Evolutionary conservation across 2,113 vertebrate species (phyloP), one percentile per base, ranked within the genome.

Genomic region (Epinephelus lanceolatus): DNA sequence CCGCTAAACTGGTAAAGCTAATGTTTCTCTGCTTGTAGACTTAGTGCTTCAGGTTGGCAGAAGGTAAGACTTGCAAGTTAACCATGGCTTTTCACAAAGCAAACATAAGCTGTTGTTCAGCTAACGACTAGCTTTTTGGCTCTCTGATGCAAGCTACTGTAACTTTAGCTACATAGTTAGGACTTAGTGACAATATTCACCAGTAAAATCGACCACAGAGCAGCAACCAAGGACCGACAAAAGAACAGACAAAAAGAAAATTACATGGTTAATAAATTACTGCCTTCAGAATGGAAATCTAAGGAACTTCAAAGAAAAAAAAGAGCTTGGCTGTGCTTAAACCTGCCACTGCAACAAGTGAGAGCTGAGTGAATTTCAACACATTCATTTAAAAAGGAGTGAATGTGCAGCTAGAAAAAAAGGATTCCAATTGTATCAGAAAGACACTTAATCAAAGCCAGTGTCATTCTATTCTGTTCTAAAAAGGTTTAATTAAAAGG

Each of bases 231-330:
- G 10, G 40, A 52, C 62, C 19, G 57, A 45, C 11, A 68, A 25
- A 71, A 10, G 27, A 59, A 57, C 56, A 1, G n/a, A 60, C 14
- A 8, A 45, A 12, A 9, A 59, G 17, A 55, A n/a, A 18, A 19
- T 19, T 19, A 73, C 18, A 73, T 37, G n/a, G 6, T 63, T 51
- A 72, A 45, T 47, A 75, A 40, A 78, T 69, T 21, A 47, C 73
- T 47, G 7, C 83, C 53, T 78, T 86, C 86, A 91, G 84, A 88
- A 86, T 84, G 85, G 83, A 88, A 88, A 89, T 76, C 33, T 56
- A n/a, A 57, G 23, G 55, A 81, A 71, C 21, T n/a, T 68, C 13
- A 57, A 52, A 80, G 12, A 65, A 27, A 37, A 77, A 27, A 25
- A 70, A 30, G 51, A 78, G 23, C 52, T 14, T 37, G n/a, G n/a